A percentile compares a stretch with the other conserved stretches of the same genome.
Conservation (phyloP, 2,113 vertebrate genomes). For the Macrotus californicus region DNA sequence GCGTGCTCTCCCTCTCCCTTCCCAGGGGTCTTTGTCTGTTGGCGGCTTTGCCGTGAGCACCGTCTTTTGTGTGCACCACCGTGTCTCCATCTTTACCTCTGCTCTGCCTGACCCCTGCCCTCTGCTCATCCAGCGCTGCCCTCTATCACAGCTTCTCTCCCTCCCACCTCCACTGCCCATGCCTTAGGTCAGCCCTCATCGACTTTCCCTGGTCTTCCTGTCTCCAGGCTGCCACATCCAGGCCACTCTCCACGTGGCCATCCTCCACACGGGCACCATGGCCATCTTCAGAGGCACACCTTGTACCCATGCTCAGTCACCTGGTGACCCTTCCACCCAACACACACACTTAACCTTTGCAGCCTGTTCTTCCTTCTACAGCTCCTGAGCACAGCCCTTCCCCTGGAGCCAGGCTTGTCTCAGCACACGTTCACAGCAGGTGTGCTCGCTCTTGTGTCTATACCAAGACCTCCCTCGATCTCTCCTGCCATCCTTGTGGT, state of each 20-base stretch:
- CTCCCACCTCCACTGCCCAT: background rate
- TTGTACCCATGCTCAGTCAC: background rate
- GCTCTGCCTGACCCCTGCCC: background rate
- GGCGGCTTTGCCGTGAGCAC: background rate
- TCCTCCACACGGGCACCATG: background rate
- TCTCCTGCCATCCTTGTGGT: background rate
- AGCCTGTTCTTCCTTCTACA: background rate
- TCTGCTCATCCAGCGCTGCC: background rate
- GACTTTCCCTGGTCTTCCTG: background rate
- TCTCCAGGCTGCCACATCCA: background rate
- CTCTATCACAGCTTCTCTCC: constrained; percentile 6
- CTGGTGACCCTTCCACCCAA: background rate
- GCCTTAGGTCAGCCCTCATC: background rate
- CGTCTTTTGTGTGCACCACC: background rate
- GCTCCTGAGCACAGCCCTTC: background rate
- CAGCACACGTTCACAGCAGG: background rate
- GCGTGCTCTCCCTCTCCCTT: background rate
- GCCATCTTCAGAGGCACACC: background rate
- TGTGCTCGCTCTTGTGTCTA: background rate
- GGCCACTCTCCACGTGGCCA: background rate
- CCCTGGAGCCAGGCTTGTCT: background rate
- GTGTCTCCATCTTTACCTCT: constrained; percentile 1
- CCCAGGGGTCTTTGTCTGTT: background rate
- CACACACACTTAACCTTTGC: background rate
- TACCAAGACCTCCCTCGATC: background rate